Percentiles rank a stretch among this genome's conserved stretches.
Conservation (phyloP, 2,888 invertebrate species). For the Drosophila borealis region DNA sequence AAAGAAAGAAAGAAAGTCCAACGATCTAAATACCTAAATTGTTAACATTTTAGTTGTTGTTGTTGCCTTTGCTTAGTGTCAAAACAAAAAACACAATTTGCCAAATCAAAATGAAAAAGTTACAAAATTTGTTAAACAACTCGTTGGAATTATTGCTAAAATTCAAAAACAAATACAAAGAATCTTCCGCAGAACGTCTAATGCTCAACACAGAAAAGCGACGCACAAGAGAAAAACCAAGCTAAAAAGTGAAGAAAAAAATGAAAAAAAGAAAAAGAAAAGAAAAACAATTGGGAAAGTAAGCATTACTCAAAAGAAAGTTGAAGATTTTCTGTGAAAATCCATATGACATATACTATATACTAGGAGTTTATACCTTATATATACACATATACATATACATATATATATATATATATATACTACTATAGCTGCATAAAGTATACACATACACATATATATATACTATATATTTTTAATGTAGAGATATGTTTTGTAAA, state of each 20-base stretch:
- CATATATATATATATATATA: conserved; percentile 49
- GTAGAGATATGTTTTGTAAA: conserved; percentile 78
- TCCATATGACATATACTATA: conserved; percentile 61
- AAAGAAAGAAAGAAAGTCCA: conserved; percentile 43
- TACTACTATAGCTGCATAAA: conserved; percentile 60
- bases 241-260: conserved; percentile 12
- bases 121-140: conserved; percentile 31
- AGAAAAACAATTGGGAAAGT: conserved; percentile 58
- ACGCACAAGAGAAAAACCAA: conserved; percentile 35
- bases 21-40: conserved; percentile 57
- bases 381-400: conserved; percentile 51
- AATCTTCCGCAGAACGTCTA: conserved; percentile 68
- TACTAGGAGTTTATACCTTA: conserved; percentile 72
- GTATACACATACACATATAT: conserved; percentile 54
- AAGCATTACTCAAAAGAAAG: conserved; percentile 75
- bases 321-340: conserved; percentile 80
- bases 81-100: conserved; percentile 32
- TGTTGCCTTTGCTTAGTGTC: conserved; percentile 46
- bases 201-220: conserved; percentile 65
- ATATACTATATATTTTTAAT: conserved; percentile 74
- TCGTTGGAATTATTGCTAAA: conserved; percentile 36
- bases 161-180: conserved; percentile 9
- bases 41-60: conserved; percentile 67
- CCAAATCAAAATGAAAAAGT: conserved; percentile 60
- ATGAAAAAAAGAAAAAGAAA: conserved; percentile 21